Evolutionary conservation across 2,797 vertebrate species (phyloP), one percentile per base, ranked within the genome.

Genomic region (Pempheris klunzingeri): DNA sequence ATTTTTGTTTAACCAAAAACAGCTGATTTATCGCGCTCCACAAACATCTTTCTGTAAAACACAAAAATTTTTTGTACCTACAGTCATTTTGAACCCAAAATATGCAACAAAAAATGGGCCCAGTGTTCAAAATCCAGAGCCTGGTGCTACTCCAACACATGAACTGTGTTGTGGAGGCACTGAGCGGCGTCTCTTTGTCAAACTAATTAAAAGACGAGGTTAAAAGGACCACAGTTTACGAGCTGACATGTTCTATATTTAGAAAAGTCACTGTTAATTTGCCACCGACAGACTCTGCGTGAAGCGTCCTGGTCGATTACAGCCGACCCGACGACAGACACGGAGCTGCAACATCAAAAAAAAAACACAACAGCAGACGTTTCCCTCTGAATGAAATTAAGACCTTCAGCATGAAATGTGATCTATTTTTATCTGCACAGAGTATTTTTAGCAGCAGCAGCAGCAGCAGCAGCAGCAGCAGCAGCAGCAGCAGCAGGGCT

Each of bases 381-480:
- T 75, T 78, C 32, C 41, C 24, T 79, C 69, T 65, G 67, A 79
- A 55, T 64, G 22, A 58, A 86, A 77, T 39, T 13, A 55, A 71
- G 63, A 65, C 49, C 46, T 50, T 47, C 38, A 53, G 53, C 49
- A 57, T 72, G 69, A 74, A 76, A 64, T 1, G 7, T 7, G 46
- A 69, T 73, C 77, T 88, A 88, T 85, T 90, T 89, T 84, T 87
- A 89, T 71, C 81, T 60, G 76, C 64, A n/a, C n/a, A 18, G 49
- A 30, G 58, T 88, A 87, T 89, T 88, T 88, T 79, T 85, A 84
- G 86, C 83, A 36, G 82, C 77, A 57, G 75, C 26, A 38, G 61
- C 59, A 2, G 76, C 24, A 46, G 74, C 18, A 36, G n/a, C n/a
- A n/a, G n/a, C n/a, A n/a, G n/a, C n/a, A n/a, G n/a, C n/a, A n/a